A percentile compares a stretch with the other conserved stretches of the same genome.
Evolutionary conservation across 2,797 vertebrate genomes (phyloP).

Genomic region (Mionectes olivaceus): DNA sequence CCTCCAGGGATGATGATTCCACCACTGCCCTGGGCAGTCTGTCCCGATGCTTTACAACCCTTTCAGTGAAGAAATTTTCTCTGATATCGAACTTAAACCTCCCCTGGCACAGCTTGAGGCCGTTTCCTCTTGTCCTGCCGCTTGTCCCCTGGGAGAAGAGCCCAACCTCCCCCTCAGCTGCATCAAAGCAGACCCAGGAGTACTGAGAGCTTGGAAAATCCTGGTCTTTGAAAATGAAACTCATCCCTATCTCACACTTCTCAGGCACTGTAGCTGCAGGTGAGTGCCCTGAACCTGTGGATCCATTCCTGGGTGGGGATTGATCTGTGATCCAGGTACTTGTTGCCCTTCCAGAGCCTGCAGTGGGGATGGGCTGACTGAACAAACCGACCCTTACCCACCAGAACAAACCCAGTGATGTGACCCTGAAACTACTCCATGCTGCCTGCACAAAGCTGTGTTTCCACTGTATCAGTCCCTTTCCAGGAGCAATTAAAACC

Average conservation of each 20-base stretch:
- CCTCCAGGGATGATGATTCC: background rate
- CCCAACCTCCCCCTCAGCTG: accelerated
- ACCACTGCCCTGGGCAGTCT: background rate
- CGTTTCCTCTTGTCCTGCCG: background rate
- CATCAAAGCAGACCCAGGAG: background rate
- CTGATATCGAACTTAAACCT: background rate
- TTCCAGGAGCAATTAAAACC: background rate
- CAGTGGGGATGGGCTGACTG: background rate
- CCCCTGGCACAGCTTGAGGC: background rate
- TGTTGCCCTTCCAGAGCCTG: background rate
- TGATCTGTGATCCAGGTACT: background rate
- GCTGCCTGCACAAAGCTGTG: accelerated
- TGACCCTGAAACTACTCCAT: background rate
- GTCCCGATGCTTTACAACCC: background rate
- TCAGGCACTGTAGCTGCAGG: accelerated
- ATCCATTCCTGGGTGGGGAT: background rate
- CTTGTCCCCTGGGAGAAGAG: background rate
- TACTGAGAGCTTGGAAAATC: background rate
- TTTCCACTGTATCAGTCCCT: background rate
- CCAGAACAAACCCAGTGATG: background rate
- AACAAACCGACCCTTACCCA: background rate
- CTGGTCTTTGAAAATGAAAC: background rate
- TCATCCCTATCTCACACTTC: accelerated
- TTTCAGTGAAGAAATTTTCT: background rate
- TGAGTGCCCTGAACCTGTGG: background rate